Conservation (phyloP, 2,113 vertebrate species). For the Butastur rufipennis region DNA sequence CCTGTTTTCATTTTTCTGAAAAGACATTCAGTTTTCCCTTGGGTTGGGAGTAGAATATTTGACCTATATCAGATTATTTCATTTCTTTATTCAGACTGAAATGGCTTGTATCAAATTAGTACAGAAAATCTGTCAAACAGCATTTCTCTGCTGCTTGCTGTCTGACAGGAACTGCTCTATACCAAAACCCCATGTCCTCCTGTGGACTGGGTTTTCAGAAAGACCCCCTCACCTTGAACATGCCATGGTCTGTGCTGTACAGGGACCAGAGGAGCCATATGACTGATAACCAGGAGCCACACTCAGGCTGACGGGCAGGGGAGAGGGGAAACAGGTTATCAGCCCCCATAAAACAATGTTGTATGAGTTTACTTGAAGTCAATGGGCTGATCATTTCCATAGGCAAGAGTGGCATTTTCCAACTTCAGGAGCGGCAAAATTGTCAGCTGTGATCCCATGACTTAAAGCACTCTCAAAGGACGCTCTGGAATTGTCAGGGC, state of each 20-base stretch:
- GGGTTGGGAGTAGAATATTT: neutral
- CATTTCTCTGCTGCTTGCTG: neutral
- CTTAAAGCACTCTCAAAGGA: neutral
- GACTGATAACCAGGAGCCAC: neutral
- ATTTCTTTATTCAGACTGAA: neutral
- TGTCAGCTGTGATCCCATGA: neutral
- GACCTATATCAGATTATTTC: neutral
- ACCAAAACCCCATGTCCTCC: neutral
- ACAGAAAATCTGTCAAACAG: neutral
- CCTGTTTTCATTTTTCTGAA: neutral
- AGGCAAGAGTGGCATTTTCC: neutral
- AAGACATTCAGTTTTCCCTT: neutral
- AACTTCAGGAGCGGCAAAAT: neutral
- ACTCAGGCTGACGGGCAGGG: neutral
- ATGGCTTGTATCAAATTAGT: neutral
- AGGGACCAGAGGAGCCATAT: neutral
- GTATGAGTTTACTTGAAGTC: neutral
- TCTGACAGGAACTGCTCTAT: neutral
- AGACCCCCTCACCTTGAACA: neutral
- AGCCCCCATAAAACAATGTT: neutral
- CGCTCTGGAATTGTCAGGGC: neutral
- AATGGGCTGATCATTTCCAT: neutral
- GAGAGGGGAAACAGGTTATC: neutral
- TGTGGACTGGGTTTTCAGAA: neutral
- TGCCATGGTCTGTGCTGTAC: neutral